These are phyloP conservation scores for Rhabditoides inermis DNA, from an alignment of 2,888 invertebrate genomes.

Conservation along the genomic window DNA sequence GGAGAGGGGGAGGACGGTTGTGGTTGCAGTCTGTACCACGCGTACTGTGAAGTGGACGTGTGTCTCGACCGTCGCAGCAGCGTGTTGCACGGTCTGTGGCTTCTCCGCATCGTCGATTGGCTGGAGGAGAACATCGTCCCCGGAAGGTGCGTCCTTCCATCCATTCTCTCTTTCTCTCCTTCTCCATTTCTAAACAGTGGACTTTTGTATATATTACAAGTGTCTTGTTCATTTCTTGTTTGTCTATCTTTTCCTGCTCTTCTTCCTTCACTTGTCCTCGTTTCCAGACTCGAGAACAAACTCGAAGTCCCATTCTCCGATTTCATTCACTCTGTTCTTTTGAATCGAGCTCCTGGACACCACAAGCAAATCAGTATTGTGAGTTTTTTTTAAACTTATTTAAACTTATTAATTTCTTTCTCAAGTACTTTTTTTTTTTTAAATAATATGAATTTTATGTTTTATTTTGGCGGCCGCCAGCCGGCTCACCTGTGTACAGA, in stretches of 20 bases:
- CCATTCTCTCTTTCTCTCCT: not conserved
- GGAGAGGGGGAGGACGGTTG: too few species aligned
- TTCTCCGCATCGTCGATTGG: constrained; percentile 27
- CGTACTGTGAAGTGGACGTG: constrained; percentile 33
- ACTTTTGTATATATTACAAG: too few species aligned
- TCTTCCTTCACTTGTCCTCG: not conserved
- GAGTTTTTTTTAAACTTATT: constrained; percentile 8
- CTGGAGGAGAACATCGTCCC: constrained; percentile 35
- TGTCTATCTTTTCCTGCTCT: not conserved
- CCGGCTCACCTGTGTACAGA: not conserved
- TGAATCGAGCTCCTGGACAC: constrained; percentile 13
- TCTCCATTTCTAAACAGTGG: not conserved
- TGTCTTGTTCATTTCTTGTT: not conserved
- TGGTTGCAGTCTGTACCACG: constrained; percentile 32
- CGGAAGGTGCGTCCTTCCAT: constrained; percentile 12
- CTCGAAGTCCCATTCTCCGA: constrained; percentile 8
- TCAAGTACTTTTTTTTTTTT: not conserved
- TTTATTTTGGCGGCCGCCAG: not conserved
- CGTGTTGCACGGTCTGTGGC: constrained; percentile 23
- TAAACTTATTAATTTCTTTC: not conserved
- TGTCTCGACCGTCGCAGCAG: constrained; percentile 25
- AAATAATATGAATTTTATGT: not conserved
- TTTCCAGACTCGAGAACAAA: constrained; percentile 12
- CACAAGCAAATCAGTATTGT: constrained; percentile 36
- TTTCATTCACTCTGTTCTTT: not conserved